Base-by-base conservation (phyloP, 2,888 invertebrate species). In the Callinectes sapidus region DNA sequence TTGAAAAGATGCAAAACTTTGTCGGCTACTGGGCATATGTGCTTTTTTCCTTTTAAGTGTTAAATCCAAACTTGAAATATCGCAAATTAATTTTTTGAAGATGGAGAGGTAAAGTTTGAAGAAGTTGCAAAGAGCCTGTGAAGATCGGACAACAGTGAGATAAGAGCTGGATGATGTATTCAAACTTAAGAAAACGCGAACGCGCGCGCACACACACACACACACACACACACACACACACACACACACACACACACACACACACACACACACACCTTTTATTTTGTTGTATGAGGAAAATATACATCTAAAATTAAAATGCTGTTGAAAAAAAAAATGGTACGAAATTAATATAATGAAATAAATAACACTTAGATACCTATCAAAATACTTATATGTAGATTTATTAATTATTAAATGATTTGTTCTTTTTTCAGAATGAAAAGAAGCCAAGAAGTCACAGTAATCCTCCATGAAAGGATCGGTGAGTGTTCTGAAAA, bases 171-270 rank as follows among this genome's bases (percentile, higher is more conserved):
- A 61, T 61, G 61, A 61, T 61, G 5, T 14, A 87, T 87, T 16
- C 1, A 23, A 87, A 39, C 39, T 39, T 14, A n/a, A 87, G 39
- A 42, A 42, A 23, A 42, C 13, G 77, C 90, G 77, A 81, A 90
- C 90, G 54, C 90, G 54, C 90, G 54, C 90, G 81, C 90, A 81
- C 90, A 90, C 90, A 81, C 90, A 81, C 90, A 81, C 90, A 81
- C 90, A 81, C 89, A 71, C 89, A 77, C 77, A 71, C 71, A 77
- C 89, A 71, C 89, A 77, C 85, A 86, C 85, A 55, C 85, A 86
- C 85, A 54, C 54, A 55, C 85, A 71, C 90, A 86, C 85, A 61
- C 90, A 55, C 85, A 55, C 61, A 54, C 85, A 86, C 86, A 86
- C 55, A 28, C 86, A 55, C 86, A 90, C 86, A 85, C 77, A 77